Percentiles rank a stretch among this genome's conserved stretches.
Evolutionary conservation across 2,113 vertebrate species (phyloP).

Genomic region (Ceyx cyanopectus): DNA sequence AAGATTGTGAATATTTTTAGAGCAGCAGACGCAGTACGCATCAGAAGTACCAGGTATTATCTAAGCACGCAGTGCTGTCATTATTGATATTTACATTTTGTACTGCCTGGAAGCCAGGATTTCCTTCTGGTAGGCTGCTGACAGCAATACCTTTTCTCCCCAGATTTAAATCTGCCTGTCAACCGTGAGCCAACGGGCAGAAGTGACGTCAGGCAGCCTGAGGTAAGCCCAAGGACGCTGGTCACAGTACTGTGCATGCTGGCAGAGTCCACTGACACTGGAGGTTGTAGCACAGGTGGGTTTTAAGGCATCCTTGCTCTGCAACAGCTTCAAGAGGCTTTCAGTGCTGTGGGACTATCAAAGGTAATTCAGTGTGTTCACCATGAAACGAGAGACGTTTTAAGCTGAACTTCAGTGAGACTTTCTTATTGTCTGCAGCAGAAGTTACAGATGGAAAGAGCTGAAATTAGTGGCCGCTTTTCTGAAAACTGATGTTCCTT

Average conservation of each 20-base stretch:
- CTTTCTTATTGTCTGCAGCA: slow-evolving; percentile 14
- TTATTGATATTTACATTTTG: slow-evolving; percentile 35
- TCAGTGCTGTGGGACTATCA: not conserved
- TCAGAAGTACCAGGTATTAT: slow-evolving; percentile 40
- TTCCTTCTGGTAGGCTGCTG: not conserved
- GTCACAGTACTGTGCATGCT: accelerated
- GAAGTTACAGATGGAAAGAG: slow-evolving; percentile 49
- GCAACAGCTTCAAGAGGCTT: not conserved
- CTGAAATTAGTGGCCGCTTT: slow-evolving; percentile 46
- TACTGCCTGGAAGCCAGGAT: not conserved
- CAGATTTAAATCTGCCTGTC: not conserved
- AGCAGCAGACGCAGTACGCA: not conserved
- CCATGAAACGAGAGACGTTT: not conserved
- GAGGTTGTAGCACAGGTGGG: not conserved
- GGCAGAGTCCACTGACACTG: not conserved
- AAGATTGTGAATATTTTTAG: slow-evolving; percentile 4
- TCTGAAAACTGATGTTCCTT: slow-evolving; percentile 67
- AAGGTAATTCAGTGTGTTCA: not conserved
- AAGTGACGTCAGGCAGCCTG: not conserved
- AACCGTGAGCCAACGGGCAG: not conserved
- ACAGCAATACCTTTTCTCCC: not conserved
- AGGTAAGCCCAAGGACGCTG: not conserved
- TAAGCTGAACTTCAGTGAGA: not conserved
- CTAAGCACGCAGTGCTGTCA: not conserved
- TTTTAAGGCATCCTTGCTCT: not conserved